Base-by-base conservation (phyloP, 2,113 vertebrate species). In the Rana temporaria region DNA sequence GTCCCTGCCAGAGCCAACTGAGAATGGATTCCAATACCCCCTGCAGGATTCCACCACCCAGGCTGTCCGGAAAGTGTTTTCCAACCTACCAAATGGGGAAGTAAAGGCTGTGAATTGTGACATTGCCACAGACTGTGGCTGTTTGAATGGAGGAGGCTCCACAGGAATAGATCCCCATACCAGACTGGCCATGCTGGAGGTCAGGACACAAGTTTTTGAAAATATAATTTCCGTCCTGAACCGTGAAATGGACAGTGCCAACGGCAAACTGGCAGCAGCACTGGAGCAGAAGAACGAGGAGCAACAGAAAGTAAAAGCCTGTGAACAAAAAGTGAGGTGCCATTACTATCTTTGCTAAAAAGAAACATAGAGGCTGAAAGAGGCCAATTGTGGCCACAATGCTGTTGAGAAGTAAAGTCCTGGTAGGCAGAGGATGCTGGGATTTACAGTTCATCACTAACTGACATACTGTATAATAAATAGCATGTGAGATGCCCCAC, bases 181-280 rank as follows among this genome's bases (percentile, higher is more conserved):
- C 30, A 87, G 90, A 82, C 85, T 96, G 74, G 89, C 90, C 0
- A 89, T 93, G 69, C 91, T 96, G 19, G 93, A 95, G 52, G 90
- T 88, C 8, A 94, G 94, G 84, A 89, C 95, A 9, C 90, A 91
- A 0, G 93, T 95, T 30, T 94, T 95, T n/a, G 95, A 96, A 87
- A 96, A 95, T 71, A 96, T 96, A 0, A 90, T 95, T 2, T 87
- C 94, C 0, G 95, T 95, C 73, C 93, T 96, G 81, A 95, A 94
- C 66, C 91, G 94, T 68, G 95, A 96, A 88, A 92, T 96, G 81
- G 94, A 95, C 77, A 90, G 90, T 77, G 93, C 93, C 0, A 86
- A 92, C 69, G 24, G 93, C 72, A 91, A 90, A 19, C 86, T 95
- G 74, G 69, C 80, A 0, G 88, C 93, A 57, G 90, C 93, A 67